Evolutionary conservation across 2,113 vertebrate genomes (phyloP).

Genomic region (Chaetorhynchus papuensis): DNA sequence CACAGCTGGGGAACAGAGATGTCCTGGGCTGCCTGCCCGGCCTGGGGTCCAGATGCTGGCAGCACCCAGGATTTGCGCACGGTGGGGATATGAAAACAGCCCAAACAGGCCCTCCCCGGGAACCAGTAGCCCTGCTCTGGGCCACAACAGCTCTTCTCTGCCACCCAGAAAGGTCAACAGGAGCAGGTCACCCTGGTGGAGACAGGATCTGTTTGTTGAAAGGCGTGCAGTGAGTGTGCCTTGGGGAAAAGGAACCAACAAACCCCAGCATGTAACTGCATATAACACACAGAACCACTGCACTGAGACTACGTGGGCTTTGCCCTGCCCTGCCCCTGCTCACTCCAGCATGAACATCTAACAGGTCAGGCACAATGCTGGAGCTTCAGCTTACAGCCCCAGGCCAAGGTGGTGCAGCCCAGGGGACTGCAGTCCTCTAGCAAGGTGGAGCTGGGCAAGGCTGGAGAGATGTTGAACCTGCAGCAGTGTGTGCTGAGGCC

Average conservation of each 20-base stretch:
- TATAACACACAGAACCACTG: not conserved
- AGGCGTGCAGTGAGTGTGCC: fast-evolving
- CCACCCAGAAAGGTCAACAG: fast-evolving
- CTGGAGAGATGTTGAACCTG: not conserved
- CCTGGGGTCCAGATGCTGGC: not conserved
- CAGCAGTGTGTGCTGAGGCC: not conserved
- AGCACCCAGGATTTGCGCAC: not conserved
- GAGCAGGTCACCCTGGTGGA: not conserved
- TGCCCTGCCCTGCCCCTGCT: not conserved
- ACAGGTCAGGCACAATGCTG: not conserved
- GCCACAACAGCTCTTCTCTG: not conserved
- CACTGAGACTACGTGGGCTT: fast-evolving
- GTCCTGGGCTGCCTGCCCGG: not conserved
- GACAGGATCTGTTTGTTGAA: not conserved
- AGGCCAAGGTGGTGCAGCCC: not conserved
- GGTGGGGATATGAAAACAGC: not conserved
- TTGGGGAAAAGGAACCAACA: not conserved
- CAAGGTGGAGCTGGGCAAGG: no score
- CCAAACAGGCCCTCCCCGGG: not conserved
- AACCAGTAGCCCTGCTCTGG: not conserved
- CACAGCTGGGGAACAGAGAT: not conserved
- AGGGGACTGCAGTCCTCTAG: not conserved
- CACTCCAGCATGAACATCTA: fast-evolving
- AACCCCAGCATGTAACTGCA: not conserved
- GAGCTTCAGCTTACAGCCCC: not conserved